phyloP scores from a whole-genome alignment of 2,113 vertebrate genomes.

The Thermophis baileyi region DNA sequence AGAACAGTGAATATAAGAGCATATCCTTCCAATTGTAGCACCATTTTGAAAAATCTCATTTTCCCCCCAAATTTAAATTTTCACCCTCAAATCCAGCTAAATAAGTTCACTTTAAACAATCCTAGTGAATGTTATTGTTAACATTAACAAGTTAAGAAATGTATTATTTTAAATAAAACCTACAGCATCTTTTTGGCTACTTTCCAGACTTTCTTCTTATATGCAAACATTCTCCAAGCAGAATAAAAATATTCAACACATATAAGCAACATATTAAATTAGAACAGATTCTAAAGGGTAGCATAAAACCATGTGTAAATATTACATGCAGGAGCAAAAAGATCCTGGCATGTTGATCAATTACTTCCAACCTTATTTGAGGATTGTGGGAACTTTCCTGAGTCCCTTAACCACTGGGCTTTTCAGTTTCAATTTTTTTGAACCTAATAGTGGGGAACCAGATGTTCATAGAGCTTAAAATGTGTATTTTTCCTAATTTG shows the following conservation, averaged over 20 bases:
- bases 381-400: background rate
- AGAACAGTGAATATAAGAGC: background rate
- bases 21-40: background rate
- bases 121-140: background rate
- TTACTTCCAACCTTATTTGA: background rate
- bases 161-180: background rate
- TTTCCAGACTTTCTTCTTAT: background rate
- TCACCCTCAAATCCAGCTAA: background rate
- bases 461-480: background rate
- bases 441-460: background rate
- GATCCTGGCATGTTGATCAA: background rate
- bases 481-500: background rate
- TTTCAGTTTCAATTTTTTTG: background rate
- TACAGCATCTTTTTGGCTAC: background rate
- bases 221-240: background rate
- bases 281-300: background rate
- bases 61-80: background rate
- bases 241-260: background rate
- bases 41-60: background rate
- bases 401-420: background rate
- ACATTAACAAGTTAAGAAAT: background rate
- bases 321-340: background rate
- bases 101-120: background rate
- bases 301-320: background rate
- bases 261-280: background rate